A percentile compares a stretch with the other conserved stretches of the same genome.
Evolutionary conservation across 92 coral and sea anemone species (phyloP).

Genomic region (Pocillopora grandis): DNA sequence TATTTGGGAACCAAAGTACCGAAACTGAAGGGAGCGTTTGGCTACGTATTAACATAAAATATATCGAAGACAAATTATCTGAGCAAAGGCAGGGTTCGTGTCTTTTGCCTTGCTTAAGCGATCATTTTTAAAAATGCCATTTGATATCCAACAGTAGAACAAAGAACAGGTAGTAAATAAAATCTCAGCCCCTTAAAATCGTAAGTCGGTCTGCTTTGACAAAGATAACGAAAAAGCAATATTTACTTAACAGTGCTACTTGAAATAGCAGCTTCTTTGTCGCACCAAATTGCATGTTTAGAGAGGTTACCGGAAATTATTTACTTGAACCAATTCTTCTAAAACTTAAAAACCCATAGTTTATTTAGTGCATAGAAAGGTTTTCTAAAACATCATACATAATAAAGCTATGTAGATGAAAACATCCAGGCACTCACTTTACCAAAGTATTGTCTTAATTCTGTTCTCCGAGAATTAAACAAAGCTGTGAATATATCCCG

Average conservation of each 20-base stretch:
- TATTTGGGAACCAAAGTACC: not conserved
- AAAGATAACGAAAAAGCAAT: not conserved
- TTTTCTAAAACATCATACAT: not conserved
- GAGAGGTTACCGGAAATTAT: not conserved
- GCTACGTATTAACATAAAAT: not conserved
- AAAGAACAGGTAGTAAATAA: not conserved
- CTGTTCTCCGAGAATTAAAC: not conserved
- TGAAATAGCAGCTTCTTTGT: not conserved
- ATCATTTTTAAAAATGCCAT: not conserved
- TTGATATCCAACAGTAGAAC: not conserved
- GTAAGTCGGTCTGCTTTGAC: not conserved
- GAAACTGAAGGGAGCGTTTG: not conserved
- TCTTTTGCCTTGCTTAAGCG: not conserved
- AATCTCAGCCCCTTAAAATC: not conserved
- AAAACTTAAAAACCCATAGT: constrained; percentile 31
- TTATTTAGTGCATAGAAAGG: constrained; percentile 26
- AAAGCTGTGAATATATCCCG: not conserved
- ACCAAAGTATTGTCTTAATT: not conserved
- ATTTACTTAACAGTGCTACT: not conserved
- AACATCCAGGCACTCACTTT: not conserved
- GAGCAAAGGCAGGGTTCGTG: not conserved
- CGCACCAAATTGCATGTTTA: not conserved
- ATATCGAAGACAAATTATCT: not conserved
- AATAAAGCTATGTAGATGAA: not conserved
- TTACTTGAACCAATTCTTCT: not conserved